These are phyloP conservation scores for Chrysogorgia sp. DNA, from an alignment of 92 coral and sea anemone genomes.

Conservation along the genomic window DNA sequence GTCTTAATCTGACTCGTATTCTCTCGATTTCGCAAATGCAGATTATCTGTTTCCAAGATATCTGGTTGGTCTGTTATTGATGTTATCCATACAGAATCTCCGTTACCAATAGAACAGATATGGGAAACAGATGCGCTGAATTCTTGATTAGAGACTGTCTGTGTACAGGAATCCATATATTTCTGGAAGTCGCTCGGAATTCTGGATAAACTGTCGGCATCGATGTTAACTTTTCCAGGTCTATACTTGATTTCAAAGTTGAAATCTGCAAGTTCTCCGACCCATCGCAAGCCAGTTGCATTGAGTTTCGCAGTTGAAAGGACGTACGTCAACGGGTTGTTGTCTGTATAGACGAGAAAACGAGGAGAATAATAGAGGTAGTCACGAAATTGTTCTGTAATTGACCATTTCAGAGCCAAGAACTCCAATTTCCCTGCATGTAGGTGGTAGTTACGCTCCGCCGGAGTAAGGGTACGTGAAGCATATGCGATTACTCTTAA, in stretches of 20 bases:
- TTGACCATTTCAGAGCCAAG: conserved; percentile 65
- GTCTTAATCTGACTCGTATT: not conserved
- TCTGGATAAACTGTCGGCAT: conserved; percentile 56
- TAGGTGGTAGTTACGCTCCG: not conserved
- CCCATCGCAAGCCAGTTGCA: conserved; percentile 56
- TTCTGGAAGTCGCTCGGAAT: conserved; percentile 48
- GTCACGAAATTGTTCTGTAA: conserved; percentile 61
- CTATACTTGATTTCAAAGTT: conserved; percentile 51
- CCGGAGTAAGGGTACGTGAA: conserved; percentile 34
- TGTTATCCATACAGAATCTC: conserved; percentile 51
- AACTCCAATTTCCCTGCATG: conserved; percentile 50
- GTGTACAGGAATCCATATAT: conserved; percentile 54
- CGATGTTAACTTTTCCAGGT: conserved; percentile 56
- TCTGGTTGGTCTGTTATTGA: conserved; percentile 46
- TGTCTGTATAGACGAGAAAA: conserved; percentile 58
- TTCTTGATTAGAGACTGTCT: conserved; percentile 31
- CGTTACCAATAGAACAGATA: conserved; percentile 23
- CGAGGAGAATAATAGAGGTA: conserved; percentile 59
- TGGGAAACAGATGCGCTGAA: conserved; percentile 45
- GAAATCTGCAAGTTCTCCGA: conserved; percentile 52
- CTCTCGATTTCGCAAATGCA: conserved; percentile 3
- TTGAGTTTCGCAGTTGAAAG: conserved; percentile 50
- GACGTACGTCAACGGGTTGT: conserved; percentile 53
- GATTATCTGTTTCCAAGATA: conserved; percentile 34
- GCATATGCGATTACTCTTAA: too few relatives aligned